phyloP scores from a whole-genome alignment of 1,140 invertebrate genomes.

The Trinorchestia longiramus region DNA sequence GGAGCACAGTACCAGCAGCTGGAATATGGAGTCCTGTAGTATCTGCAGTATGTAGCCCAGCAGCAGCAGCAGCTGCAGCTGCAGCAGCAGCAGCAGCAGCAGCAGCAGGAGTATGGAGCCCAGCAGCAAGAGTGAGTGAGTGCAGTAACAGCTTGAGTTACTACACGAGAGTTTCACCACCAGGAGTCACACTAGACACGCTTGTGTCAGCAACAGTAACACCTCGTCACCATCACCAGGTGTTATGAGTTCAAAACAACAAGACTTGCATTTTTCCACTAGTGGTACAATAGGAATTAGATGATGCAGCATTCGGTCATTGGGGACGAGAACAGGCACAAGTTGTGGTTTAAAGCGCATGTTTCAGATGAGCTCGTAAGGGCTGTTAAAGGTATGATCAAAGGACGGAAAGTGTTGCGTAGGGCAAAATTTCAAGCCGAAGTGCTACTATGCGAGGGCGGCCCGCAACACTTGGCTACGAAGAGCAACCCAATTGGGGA shows the following conservation, averaged over 20 bases:
- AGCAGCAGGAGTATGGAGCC: no score
- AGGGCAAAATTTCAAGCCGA: slow-evolving; percentile 28
- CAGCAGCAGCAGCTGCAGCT: no score
- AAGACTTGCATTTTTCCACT: no score
- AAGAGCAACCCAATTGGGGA: slow-evolving; percentile 51
- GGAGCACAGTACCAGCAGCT: no score
- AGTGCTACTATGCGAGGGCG: slow-evolving; percentile 53
- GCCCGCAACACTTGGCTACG: slow-evolving; percentile 37
- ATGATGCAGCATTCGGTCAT: background rate
- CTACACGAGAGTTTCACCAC: background rate
- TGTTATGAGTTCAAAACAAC: no score
- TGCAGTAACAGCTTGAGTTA: background rate
- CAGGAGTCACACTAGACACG: background rate
- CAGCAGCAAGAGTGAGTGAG: background rate
- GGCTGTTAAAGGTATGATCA: slow-evolving; percentile 23
- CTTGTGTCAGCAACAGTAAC: no score
- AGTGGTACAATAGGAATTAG: background rate
- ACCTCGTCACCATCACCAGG: no score
- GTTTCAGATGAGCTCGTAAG: background rate
- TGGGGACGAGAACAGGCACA: background rate
- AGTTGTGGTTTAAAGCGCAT: background rate
- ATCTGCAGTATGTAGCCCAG: background rate
- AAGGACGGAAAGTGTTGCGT: slow-evolving; percentile 19
- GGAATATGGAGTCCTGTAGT: no score
- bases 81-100: background rate